phyloP scores from a whole-genome alignment of 2,797 vertebrate genomes.

The Lepilemur septentrionalis region DNA sequence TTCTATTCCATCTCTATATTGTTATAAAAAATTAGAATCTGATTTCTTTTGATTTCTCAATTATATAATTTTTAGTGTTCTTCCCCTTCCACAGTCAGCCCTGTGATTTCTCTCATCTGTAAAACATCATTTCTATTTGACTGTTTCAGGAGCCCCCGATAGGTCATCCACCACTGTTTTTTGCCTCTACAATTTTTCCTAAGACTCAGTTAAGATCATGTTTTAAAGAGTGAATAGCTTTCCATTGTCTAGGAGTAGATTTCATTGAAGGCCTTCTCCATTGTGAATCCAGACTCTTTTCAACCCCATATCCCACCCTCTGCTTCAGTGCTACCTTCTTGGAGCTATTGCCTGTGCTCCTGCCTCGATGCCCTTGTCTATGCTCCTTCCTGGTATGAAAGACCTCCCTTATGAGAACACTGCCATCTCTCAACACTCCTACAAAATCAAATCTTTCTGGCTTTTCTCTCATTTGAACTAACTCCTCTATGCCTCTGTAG shows the following conservation, averaged over 20 bases:
- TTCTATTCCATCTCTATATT: not conserved
- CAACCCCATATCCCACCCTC: not conserved
- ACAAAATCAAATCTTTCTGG: not conserved
- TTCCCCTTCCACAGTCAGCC: not conserved
- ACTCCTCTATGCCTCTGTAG: not conserved
- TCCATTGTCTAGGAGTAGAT: not conserved
- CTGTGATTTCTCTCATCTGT: not conserved
- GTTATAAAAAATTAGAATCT: not conserved
- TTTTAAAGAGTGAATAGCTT: not conserved
- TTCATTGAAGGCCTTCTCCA: not conserved
- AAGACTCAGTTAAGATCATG: not conserved
- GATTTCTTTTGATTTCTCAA: not conserved
- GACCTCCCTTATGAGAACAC: not conserved
- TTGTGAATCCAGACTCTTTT: not conserved
- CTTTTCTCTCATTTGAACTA: not conserved
- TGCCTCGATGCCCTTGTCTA: not conserved
- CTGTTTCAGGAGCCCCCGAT: not conserved
- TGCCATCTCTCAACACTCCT: not conserved
- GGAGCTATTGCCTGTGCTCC: rapidly evolving
- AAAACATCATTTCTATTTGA: not conserved
- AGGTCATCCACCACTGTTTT: not conserved
- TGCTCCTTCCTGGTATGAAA: not conserved
- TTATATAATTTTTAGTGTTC: not conserved
- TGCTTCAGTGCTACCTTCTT: not conserved
- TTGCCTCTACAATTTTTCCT: not conserved